Evolutionary conservation across 2,113 vertebrate species (phyloP), one percentile per base, ranked within the genome.

Genomic region (Colossoma macropomum): DNA sequence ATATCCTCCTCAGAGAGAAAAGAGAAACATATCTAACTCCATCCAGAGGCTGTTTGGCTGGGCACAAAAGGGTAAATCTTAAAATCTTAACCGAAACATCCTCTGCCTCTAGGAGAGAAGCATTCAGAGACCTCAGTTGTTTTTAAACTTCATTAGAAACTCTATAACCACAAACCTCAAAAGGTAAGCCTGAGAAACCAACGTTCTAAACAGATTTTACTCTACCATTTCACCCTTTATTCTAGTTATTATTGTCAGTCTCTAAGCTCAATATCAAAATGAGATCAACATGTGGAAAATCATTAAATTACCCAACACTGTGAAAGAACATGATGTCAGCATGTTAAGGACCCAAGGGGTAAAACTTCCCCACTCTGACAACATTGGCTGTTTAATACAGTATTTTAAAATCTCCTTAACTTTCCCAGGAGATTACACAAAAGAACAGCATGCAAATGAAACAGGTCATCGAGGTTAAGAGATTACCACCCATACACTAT

Each of bases 401-500:
- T 62, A 34, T 66, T 80, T 41, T 23, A 76, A 72, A 21, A 34
- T 66, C 65, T 76, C 74, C 9, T 48, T 25, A 27, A 16, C 38
- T 68, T 77, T 86, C 60, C 23, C 72, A 38, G 50, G 65, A 84
- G 72, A 76, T 84, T 62, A 41, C 30, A 75, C 28, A 52, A 74
- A 48, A 84, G 68, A 80, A 77, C 70, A 59, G 79, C 86, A 87
- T 87, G 86, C 86, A 84, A 54, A 75, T 48, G 25, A 77, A 81
- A 81, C 75, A 72, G 23, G 66, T 84, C 41, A 45, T 45, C 50
- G 12, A 56, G 75, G 79, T 82, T 73, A 84, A 63, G 60, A 77
- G 32, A 23, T 86, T 66, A 87, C 74, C 68, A 81, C 50, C 75
- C 78, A 83, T 62, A 83, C 74, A 80, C 83, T 52, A 83, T 25